Percentiles rank a stretch among this genome's conserved stretches.
Conservation (phyloP, 2,797 vertebrate genomes). For the Eulemur albifrons region DNA sequence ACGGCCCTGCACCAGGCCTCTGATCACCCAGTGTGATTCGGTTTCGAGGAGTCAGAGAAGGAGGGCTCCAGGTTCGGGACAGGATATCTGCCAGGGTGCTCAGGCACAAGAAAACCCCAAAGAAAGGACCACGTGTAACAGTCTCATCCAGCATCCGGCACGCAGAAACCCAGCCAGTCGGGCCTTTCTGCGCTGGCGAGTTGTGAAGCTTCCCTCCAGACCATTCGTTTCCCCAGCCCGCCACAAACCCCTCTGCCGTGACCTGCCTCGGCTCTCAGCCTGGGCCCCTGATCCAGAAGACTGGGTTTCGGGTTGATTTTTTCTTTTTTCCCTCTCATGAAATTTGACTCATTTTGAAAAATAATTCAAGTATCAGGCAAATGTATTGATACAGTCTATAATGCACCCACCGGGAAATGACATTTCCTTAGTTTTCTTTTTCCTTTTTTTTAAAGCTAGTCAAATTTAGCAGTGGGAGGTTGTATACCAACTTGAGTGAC, state of each 20-base stretch:
- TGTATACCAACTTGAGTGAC: too few relatives aligned
- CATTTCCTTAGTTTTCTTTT: background rate
- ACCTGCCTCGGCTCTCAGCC: background rate
- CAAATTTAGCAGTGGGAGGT: too few relatives aligned
- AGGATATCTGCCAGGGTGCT: background rate
- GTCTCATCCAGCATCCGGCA: background rate
- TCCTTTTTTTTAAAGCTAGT: too few relatives aligned
- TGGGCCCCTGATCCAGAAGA: background rate
- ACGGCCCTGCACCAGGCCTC: background rate
- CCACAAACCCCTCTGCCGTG: background rate
- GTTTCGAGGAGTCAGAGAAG: background rate
- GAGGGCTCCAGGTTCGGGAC: background rate
- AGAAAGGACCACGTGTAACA: background rate
- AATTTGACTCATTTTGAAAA: conserved; percentile 32
- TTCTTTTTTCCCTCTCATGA: background rate
- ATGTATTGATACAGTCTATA: background rate
- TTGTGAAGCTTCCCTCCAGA: background rate
- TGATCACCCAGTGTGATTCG: background rate
- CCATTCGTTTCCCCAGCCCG: background rate
- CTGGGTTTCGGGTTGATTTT: background rate
- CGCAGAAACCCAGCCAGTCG: background rate
- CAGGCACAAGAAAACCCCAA: background rate
- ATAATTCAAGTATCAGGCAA: background rate
- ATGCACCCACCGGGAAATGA: background rate
- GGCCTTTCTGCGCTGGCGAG: background rate